phyloP scores from a whole-genome alignment of 2,797 vertebrate genomes.

The Dipus sagitta region DNA sequence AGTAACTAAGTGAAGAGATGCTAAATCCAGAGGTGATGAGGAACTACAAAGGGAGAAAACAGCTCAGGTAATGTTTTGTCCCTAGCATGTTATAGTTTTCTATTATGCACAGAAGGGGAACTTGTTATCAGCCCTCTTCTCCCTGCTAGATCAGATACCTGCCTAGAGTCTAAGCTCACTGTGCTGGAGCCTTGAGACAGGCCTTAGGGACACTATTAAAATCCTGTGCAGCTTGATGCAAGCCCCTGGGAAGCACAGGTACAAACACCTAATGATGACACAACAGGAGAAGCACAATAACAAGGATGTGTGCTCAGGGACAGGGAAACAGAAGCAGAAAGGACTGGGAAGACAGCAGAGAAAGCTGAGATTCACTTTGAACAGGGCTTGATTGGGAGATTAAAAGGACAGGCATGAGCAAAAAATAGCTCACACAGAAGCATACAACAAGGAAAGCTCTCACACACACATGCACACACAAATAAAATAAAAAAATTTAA shows the following conservation, averaged over 20 bases:
- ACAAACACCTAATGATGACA: neutral
- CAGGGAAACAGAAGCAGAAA: too few species aligned
- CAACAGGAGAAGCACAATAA: neutral
- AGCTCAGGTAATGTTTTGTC: neutral
- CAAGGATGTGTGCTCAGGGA: neutral
- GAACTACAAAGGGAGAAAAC: neutral
- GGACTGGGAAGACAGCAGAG: too few species aligned
- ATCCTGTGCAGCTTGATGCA: neutral
- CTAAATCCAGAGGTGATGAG: neutral
- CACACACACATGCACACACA: too few species aligned
- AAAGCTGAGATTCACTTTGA: neutral
- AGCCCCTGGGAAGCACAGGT: neutral
- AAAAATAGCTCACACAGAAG: neutral
- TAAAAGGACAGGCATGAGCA: neutral
- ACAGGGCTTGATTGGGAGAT: neutral
- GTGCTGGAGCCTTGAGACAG: neutral
- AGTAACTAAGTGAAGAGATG: neutral
- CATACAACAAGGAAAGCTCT: neutral
- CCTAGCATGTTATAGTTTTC: neutral
- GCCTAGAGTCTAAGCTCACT: neutral
- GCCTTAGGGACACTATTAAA: constrained; percentile 47
- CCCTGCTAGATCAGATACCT: neutral
- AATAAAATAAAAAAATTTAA: too few species aligned
- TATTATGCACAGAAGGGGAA: neutral
- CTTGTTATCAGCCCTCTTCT: too few species aligned